Evolutionary conservation across 2,888 invertebrate genomes (phyloP), one percentile per base, ranked within the genome.

Genomic region (Bombylius discolor): DNA sequence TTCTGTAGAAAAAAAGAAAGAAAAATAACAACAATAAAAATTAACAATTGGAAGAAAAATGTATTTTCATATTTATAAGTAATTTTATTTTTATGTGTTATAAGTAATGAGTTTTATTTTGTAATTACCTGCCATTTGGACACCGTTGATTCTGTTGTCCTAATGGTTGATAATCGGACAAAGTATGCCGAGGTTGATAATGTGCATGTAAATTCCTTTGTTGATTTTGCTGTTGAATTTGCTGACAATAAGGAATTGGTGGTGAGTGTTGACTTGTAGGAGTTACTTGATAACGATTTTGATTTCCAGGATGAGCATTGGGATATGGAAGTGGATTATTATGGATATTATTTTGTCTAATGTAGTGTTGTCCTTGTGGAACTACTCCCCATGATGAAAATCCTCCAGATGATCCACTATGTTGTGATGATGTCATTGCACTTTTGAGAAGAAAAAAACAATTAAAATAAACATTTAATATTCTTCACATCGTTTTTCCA

Each of bases 381-480:
- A 69, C 66, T 32, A 72, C 68, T 47, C 73, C 72, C 74, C 74
- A 74, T 46, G 73, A 72, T 3, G 74, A 73, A 61, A 73, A 74
- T 42, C 73, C 73, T 39, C 74, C 73, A 4, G 74, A 73, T n/a
- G 73, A 73, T 47, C 67, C 67, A 60, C 74, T 74, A 62, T 73
- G 73, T 63, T 74, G 72, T 52, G 73, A 73, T 45, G 73, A 71
- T 61, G 72, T 72, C 57, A 73, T 63, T 61, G 69, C 67, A 62
- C 73, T 73, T 23, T 23, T 23, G 23, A 60, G 39, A 39, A 44
- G 42, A 13, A 51, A 36, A 11, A 36, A 34, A 36, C 14, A 49
- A 49, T 36, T 36, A 7, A 51, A 47, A 51, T 49, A n/a, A 14
- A 23, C 23, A 23, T 23, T 23, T 23, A 52, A 52, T 32, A 33